These are phyloP conservation scores for Diabrotica virgifera DNA, from an alignment of 1,140 invertebrate genomes.

Conservation along the genomic window DNA sequence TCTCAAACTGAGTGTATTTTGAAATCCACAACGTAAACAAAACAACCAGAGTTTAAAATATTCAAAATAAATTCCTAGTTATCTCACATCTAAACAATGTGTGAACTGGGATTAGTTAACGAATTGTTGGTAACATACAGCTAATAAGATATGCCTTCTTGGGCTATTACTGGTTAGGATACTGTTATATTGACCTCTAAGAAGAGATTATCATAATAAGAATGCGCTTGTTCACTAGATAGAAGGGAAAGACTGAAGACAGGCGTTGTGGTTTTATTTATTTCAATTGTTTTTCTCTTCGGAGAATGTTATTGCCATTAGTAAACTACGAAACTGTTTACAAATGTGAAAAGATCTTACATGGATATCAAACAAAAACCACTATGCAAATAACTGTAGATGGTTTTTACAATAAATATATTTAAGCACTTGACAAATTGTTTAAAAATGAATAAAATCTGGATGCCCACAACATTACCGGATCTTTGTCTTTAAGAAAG, in stretches of 20 bases:
- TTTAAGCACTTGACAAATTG: too few species aligned
- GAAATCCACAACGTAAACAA: not conserved
- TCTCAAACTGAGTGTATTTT: not conserved
- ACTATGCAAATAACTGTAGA: too few species aligned
- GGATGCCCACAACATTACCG: too few species aligned
- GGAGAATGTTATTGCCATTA: not conserved
- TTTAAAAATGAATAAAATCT: too few species aligned
- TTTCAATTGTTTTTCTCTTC: not conserved
- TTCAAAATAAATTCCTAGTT: not conserved
- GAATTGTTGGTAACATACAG: not conserved
- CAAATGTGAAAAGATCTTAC: too few species aligned
- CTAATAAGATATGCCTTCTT: conserved; percentile 2
- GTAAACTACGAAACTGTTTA: not conserved
- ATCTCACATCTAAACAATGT: conserved; percentile 2
- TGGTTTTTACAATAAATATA: too few species aligned
- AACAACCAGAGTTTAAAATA: not conserved
- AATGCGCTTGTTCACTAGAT: not conserved
- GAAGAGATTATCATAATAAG: conserved; percentile 1
- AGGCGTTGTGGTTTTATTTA: not conserved
- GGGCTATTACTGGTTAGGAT: not conserved
- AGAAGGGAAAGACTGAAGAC: not conserved
- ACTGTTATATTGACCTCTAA: conserved; percentile 2
- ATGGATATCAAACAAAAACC: too few species aligned
- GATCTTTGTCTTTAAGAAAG: too few species aligned
- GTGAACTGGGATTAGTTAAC: not conserved